phyloP scores from a whole-genome alignment of 2,113 vertebrate species.

The Phalacrocorax carbo region DNA sequence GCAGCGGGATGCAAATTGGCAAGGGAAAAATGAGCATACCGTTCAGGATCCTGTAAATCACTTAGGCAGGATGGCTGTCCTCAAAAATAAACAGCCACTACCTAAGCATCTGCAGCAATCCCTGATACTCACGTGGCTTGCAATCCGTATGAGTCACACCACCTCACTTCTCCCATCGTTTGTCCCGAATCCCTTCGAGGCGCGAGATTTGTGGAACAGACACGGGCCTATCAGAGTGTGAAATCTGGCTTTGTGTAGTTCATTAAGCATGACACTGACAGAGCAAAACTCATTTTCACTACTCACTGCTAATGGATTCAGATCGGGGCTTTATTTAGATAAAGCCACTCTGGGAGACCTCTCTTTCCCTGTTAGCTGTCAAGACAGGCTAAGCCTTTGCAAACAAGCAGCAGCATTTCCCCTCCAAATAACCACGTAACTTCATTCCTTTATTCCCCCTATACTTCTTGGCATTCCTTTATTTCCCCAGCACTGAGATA shows the following conservation, averaged over 20 bases:
- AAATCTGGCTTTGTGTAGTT: not conserved
- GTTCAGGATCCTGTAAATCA: not conserved
- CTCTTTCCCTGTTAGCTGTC: not conserved
- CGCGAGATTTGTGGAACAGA: accelerated
- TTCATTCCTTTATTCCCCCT: not conserved
- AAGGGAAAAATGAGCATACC: accelerated
- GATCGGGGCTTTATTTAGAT: not conserved
- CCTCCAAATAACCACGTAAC: not conserved
- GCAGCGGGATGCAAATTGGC: not conserved
- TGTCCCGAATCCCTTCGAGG: not conserved
- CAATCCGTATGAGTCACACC: not conserved
- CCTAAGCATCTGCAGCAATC: accelerated
- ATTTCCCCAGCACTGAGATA: not conserved
- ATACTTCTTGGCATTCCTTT: not conserved
- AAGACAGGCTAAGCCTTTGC: not conserved
- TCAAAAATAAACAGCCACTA: not conserved
- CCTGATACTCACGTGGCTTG: not conserved
- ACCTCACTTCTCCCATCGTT: not conserved
- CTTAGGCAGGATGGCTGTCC: not conserved
- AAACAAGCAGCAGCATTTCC: accelerated
- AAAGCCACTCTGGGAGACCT: not conserved
- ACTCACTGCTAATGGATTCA: not conserved
- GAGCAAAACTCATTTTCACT: not conserved
- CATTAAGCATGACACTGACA: not conserved
- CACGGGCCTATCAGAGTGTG: accelerated